Percentiles rank a stretch among this genome's conserved stretches.
Evolutionary conservation across 1,140 invertebrate species (phyloP).

Genomic region (Cydia splendana): DNA sequence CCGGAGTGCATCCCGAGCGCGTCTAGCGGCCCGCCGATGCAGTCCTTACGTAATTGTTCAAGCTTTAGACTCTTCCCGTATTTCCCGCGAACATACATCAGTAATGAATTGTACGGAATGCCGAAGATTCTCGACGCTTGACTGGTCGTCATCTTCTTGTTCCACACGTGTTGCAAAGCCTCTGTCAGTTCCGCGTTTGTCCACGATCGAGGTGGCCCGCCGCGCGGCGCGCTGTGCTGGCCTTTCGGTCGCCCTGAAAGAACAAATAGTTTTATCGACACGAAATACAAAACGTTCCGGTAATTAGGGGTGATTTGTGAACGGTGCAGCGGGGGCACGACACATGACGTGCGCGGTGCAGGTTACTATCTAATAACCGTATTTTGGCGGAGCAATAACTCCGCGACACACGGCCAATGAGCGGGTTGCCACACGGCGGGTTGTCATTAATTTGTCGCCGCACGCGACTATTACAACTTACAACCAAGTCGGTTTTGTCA

Average conservation of each 20-base stretch:
- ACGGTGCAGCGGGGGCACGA: slow-evolving; percentile 55
- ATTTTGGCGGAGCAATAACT: slow-evolving; percentile 62
- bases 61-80: slow-evolving; percentile 94
- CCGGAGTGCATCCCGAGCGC: slow-evolving; percentile 84
- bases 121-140: slow-evolving; percentile 94
- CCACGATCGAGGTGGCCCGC: slow-evolving; percentile 93
- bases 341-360: slow-evolving; percentile 70
- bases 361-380: slow-evolving; percentile 72
- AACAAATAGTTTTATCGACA: slow-evolving; percentile 40
- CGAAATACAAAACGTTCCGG: slow-evolving; percentile 52
- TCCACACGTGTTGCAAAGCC: slow-evolving; percentile 94
- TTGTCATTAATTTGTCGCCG: slow-evolving; percentile 71
- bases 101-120: slow-evolving; percentile 93
- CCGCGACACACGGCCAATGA: slow-evolving; percentile 62
- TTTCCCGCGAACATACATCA: slow-evolving; percentile 96
- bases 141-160: slow-evolving; percentile 96
- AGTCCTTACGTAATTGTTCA: slow-evolving; percentile 92
- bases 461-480: slow-evolving; percentile 67
- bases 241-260: slow-evolving; percentile 86
- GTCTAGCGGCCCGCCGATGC: slow-evolving; percentile 88
- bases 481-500: slow-evolving; percentile 56
- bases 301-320: slow-evolving; percentile 58
- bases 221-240: slow-evolving; percentile 92
- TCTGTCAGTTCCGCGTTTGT: slow-evolving; percentile 94
- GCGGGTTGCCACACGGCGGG: slow-evolving; percentile 61